Base-by-base conservation (phyloP, 2,888 invertebrate species). In the Kryphioiulus occultus region DNA sequence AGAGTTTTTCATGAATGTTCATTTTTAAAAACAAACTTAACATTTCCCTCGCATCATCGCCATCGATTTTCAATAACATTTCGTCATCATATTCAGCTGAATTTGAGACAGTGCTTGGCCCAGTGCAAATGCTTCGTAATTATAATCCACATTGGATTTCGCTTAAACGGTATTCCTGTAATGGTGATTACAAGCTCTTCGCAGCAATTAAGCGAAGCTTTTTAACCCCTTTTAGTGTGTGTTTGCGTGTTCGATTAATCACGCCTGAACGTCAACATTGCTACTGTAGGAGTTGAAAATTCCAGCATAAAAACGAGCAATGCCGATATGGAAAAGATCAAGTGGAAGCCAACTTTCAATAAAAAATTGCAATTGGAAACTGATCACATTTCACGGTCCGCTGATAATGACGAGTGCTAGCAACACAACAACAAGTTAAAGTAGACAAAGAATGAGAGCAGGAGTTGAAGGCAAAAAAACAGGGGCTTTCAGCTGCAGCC, bases 281-380 rank as follows among this genome's bases (percentile, higher is more conserved):
- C n/a, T n/a, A n/a, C n/a, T n/a, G 59, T 68, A 26, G 10, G 59
- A 68, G 59, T 68, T 68, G 19, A 68, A 68, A 68, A 22, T 68
- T 9, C 0, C 22, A 4, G 22, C 22, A 68, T 68, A 68, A 68
- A 68, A 22, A 68, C 59, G 59, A 68, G 22, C 15, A 19, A 68
- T 68, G 59, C 22, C 22, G 59, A 68, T 68, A 68, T 68, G n/a
- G 22, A 68, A 59, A 68, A 68, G 59, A 68, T 68, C 59, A 68
- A 68, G 53, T 53, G 53, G n/a, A n/a, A n/a, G 19, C 53, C 53
- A 68, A 22, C 10, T 68, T 68, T 68, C 59, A 68, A 68, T 68
- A 68, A 68, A 68, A 68, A 68, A 68, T 68, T 68, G 59, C 59
- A 68, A 68, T 68, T 68, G 59, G 59, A 68, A 68, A 68, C 59